Percentiles rank a stretch among this genome's conserved stretches.
Evolutionary conservation across 2,888 invertebrate genomes (phyloP).

Genomic region (Drosophila mimetica): DNA sequence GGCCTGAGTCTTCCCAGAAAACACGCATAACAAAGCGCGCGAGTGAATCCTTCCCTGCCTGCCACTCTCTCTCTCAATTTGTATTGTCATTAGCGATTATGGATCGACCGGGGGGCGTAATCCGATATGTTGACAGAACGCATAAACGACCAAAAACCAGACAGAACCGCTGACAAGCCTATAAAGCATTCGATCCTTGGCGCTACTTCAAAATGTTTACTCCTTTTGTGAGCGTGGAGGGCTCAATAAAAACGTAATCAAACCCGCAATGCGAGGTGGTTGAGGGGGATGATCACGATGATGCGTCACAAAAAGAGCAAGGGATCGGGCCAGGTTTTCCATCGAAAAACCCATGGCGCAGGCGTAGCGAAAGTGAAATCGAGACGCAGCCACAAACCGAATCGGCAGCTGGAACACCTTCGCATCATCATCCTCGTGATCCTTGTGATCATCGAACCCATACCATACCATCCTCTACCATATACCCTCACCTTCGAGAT

Average conservation of each 20-base stretch:
- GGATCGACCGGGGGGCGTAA: slow-evolving; percentile 59
- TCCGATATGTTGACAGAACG: slow-evolving; percentile 76
- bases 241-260: slow-evolving; percentile 74
- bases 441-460: too few relatives aligned
- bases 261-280: slow-evolving; percentile 58
- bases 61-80: slow-evolving; percentile 61
- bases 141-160: slow-evolving; percentile 40
- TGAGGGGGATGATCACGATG: slow-evolving; percentile 34
- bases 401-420: slow-evolving; percentile 78
- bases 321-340: slow-evolving; percentile 60
- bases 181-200: slow-evolving; percentile 72
- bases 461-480: not conserved
- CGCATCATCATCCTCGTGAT: slow-evolving; percentile 52
- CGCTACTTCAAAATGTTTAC: slow-evolving; percentile 80
- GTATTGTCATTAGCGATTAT: slow-evolving; percentile 79
- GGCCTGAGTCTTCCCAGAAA: slow-evolving; percentile 51
- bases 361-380: slow-evolving; percentile 81
- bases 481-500: slow-evolving; percentile 26
- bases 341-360: slow-evolving; percentile 61
- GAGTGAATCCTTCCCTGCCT: slow-evolving; percentile 23
- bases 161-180: slow-evolving; percentile 68
- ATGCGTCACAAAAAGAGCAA: slow-evolving; percentile 51
- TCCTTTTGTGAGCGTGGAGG: slow-evolving; percentile 72
- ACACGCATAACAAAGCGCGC: slow-evolving; percentile 58
- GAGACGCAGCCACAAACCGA: slow-evolving; percentile 57